phyloP scores from a whole-genome alignment of 2,797 vertebrate species.

The Neostethus bicornis region DNA sequence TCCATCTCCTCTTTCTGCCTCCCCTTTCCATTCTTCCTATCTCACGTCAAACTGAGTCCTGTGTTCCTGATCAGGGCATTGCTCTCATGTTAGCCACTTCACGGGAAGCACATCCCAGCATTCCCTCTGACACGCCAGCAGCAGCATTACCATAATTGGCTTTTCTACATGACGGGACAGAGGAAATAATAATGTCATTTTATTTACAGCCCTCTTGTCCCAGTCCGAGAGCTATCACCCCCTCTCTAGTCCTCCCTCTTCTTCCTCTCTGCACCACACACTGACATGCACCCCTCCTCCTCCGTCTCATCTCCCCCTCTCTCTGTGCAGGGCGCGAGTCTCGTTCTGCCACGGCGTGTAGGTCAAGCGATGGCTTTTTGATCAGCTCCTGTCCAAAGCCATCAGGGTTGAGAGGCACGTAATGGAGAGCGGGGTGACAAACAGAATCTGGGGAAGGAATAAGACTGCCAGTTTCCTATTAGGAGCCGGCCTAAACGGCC shows the following conservation, averaged over 20 bases:
- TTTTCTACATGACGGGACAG: conserved; percentile 99
- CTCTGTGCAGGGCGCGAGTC: conserved; percentile 64
- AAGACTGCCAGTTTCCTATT: conserved; percentile 99
- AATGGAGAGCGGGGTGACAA: conserved; percentile 99
- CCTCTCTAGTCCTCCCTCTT: conserved; percentile 55
- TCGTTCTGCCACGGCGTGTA: conserved; percentile 90
- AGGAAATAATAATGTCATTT: conserved; percentile 99
- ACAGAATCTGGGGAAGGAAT: conserved; percentile 99
- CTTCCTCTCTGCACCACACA: conserved; percentile 55
- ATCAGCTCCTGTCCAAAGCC: conserved; percentile 99
- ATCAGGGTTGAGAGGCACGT: conserved; percentile 99
- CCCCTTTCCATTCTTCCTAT: conserved; percentile 40
- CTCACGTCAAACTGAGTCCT: conserved; percentile 71
- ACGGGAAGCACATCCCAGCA: conserved; percentile 93
- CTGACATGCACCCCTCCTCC: conserved; percentile 51
- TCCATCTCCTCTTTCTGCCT: conserved; percentile 9
- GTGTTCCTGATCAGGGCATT: conserved; percentile 83
- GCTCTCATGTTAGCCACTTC: conserved; percentile 91
- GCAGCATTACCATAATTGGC: conserved; percentile 99
- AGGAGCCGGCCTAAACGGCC: conserved; percentile 94
- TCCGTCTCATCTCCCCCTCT: conserved; percentile 58
- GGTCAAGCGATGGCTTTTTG: conserved; percentile 99
- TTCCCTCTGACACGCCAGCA: conserved; percentile 95
- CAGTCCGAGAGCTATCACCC: conserved; percentile 90
- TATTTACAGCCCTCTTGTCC: conserved; percentile 96